Conservation (phyloP, 1,140 invertebrate species). For the Alviniconcha marisindica region DNA sequence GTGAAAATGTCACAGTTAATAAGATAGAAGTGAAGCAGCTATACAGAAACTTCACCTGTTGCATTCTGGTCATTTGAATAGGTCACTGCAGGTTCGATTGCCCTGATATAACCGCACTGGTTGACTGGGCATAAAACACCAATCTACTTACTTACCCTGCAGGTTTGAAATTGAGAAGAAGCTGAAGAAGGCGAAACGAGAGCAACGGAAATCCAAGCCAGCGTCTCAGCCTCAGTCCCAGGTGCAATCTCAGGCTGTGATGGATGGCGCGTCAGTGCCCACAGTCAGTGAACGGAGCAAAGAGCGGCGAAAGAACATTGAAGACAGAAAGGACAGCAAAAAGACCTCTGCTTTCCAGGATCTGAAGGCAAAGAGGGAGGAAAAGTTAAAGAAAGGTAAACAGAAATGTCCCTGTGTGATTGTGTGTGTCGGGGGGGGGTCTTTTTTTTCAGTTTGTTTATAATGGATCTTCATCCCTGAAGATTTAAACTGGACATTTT, state of each 20-base stretch:
- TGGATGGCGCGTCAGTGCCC: constrained; percentile 30
- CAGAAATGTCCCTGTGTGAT: too few species aligned
- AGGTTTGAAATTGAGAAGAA: constrained; percentile 99
- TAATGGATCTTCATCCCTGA: too few species aligned
- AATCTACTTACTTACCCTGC: constrained; percentile 46
- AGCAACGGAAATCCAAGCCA: constrained; percentile 77
- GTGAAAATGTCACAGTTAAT: too few species aligned
- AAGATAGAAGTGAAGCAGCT: too few species aligned
- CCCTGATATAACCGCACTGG: too few species aligned
- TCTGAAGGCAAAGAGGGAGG: constrained; percentile 91
- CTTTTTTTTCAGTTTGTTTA: too few species aligned
- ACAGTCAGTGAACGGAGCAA: constrained; percentile 86
- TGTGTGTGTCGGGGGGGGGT: too few species aligned
- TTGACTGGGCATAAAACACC: too few species aligned
- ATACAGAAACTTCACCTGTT: too few species aligned
- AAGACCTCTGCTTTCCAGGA: constrained; percentile 94
- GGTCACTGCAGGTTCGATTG: too few species aligned
- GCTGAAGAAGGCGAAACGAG: constrained; percentile 89
- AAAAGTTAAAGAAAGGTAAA: constrained; percentile 82
- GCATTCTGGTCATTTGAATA: too few species aligned
- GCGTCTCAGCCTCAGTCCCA: neutral
- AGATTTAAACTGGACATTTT: too few species aligned
- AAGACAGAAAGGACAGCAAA: constrained; percentile 86
- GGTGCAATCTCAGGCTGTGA: neutral
- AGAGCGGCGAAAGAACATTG: constrained; percentile 94